Percentiles rank a stretch among this genome's conserved stretches.
These are phyloP conservation scores for Lithophane socia DNA, from an alignment of 2,888 invertebrate genomes.

Conservation along the genomic window DNA sequence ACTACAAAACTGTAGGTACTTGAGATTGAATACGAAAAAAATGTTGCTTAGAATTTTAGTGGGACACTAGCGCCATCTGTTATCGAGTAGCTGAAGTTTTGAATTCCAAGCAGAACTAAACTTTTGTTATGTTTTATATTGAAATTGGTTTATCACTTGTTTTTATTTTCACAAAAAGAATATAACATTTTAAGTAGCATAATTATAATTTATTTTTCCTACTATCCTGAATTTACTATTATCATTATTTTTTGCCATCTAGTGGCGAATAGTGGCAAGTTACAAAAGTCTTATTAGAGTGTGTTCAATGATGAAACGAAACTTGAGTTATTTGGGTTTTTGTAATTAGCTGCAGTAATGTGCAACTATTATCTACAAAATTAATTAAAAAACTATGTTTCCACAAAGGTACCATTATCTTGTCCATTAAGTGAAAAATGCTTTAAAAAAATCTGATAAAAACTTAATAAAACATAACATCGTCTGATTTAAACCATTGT, in stretches of 20 bases:
- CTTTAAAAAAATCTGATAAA: neutral
- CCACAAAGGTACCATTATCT: neutral
- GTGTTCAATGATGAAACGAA: neutral
- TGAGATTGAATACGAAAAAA: too few species aligned
- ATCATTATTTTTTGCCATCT: slow-evolving; percentile 69
- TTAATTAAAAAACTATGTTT: neutral
- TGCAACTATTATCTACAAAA: neutral
- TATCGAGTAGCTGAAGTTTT: slow-evolving; percentile 52
- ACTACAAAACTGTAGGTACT: too few species aligned
- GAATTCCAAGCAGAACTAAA: neutral
- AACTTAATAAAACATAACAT: neutral
- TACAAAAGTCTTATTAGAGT: neutral
- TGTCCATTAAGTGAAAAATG: neutral
- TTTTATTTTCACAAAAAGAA: too few species aligned
- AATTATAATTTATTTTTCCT: neutral
- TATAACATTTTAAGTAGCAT: too few species aligned
- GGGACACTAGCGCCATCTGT: slow-evolving; percentile 56
- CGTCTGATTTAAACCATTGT: neutral
- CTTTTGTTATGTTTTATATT: neutral
- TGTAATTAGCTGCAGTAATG: neutral
- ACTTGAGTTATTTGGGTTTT: neutral
- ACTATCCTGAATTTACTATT: too few species aligned
- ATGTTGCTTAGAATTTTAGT: too few species aligned
- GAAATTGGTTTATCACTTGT: neutral
- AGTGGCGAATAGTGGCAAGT: slow-evolving; percentile 65